Evolutionary conservation across 2,888 invertebrate genomes (phyloP), one percentile per base, ranked within the genome.

Genomic region (Masnerella sp.): DNA sequence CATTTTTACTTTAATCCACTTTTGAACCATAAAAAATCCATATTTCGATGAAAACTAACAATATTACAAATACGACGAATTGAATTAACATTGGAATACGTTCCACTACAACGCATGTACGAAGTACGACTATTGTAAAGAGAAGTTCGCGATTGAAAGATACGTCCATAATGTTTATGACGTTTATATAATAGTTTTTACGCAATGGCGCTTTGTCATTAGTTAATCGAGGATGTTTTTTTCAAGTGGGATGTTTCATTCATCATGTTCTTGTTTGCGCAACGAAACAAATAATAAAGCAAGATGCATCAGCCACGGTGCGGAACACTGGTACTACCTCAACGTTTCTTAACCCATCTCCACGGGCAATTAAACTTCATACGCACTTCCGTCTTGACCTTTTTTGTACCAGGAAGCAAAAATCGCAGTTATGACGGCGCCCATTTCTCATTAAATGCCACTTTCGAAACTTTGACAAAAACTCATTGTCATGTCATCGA

Each of bases 211-310:
- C 30, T 45, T 64, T 43, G 70, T 59, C 72, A 20, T 65, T 72
- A 22, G 58, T 72, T 59, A 36, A 59, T 59, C 71, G 42, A 45
- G 42, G 32, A 43, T 25, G 51, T 38, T 59, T 61, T 47, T 52
- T 58, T 28, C 65, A 11, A 67, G 40, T 18, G 47, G 59, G 51
- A 54, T 61, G 61, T 61, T 72, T 56, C 72, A 67, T 72, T 72
- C 65, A 72, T 61, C 65, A 43, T 42, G 72, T 67, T 65, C 72
- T 56, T 47, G 51, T 74, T 74, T 68, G 58, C 58, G 68, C 64
- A 68, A 68, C 58, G 54, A 49, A 54, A 74, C 52, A 54, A 64
- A 58, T 64, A 58, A 64, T 59, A 65, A 65, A 68, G 52, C 34
- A 30, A 73, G 73, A 73, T 67, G 56, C 61, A 67, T 61, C 47